Evolutionary conservation across 2,888 invertebrate genomes (phyloP).

Genomic region (Ormyrus pomaceus): DNA sequence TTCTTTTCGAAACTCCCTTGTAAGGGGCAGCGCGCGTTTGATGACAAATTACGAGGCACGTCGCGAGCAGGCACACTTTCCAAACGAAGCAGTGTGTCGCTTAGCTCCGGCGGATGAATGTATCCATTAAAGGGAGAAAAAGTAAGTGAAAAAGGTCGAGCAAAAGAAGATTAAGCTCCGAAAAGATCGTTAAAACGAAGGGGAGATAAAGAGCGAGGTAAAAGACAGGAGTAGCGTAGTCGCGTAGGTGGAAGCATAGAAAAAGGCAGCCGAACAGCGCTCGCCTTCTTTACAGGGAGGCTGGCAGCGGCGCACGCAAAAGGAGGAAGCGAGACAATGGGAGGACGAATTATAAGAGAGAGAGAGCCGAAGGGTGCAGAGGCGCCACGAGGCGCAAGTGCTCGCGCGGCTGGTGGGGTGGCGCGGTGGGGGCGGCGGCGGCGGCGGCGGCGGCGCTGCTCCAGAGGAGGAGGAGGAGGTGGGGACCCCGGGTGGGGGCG

Average conservation of each 20-base stretch:
- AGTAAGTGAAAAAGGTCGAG: constrained; percentile 16
- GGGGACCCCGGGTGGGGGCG: constrained; percentile 24
- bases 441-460: constrained; percentile 10
- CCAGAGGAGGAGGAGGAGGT: constrained; percentile 43
- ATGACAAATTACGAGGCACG: too few species aligned
- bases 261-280: too few species aligned
- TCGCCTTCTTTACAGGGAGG: too few species aligned
- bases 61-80: too few species aligned
- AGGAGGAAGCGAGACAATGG: constrained; percentile 47
- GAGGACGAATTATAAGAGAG: constrained; percentile 48
- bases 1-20: too few species aligned
- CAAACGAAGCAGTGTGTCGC: too few species aligned
- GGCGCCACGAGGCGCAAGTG: constrained; percentile 39
- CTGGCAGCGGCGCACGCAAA: not conserved
- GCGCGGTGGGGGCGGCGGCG: not conserved
- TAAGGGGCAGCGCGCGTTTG: too few species aligned
- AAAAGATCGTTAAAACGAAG: constrained; percentile 32
- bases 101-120: constrained; percentile 19
- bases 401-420: constrained; percentile 12
- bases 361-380: constrained; percentile 23
- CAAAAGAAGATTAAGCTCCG: constrained; percentile 40
- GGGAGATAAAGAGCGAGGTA: constrained; percentile 43
- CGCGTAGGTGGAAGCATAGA: not conserved
- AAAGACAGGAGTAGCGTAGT: constrained; percentile 44
- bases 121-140: constrained; percentile 34